These are phyloP conservation scores for Lepidothrix coronata DNA, from an alignment of 2,113 vertebrate species.

Conservation along the genomic window DNA sequence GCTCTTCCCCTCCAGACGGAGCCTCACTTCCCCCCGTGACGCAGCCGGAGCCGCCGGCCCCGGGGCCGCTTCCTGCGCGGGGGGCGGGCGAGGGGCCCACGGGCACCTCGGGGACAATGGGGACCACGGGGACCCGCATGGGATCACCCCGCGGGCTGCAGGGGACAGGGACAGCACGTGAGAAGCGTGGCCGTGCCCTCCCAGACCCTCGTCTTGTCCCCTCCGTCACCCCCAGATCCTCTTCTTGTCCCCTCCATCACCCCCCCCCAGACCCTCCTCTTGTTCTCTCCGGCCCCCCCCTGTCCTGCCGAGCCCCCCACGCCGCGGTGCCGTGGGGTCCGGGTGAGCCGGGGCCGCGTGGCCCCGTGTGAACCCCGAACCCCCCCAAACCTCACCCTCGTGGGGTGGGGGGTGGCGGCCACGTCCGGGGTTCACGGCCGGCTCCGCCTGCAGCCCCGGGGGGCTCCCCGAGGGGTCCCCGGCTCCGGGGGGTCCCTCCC, in stretches of 20 bases:
- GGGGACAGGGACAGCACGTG: not conserved
- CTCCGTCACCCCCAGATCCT: not conserved
- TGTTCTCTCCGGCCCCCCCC: not conserved
- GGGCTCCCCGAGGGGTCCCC: not conserved
- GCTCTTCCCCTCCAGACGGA: constrained; percentile 69
- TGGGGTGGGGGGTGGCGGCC: not conserved
- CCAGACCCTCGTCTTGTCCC: not conserved
- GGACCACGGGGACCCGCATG: not conserved
- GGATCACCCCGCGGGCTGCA: not conserved
- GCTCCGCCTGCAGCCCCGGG: not conserved
- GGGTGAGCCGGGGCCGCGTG: not conserved
- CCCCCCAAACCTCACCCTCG: not conserved
- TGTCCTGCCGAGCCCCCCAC: not conserved
- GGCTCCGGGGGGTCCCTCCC: not conserved
- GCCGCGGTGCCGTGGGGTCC: not conserved
- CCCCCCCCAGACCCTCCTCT: not conserved
- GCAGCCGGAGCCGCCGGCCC: constrained; percentile 26
- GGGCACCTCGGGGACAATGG: not conserved
- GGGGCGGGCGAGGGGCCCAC: not conserved
- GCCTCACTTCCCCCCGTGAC: constrained; percentile 70
- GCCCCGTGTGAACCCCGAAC: not conserved
- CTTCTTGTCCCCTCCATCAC: not conserved
- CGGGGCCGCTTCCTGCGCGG: constrained; percentile 9
- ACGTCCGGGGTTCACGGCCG: not conserved
- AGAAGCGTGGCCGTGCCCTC: not conserved